Percentiles rank a stretch among this genome's conserved stretches.
Conservation (phyloP, 2,888 invertebrate species). For the Fragum whitleyi region DNA sequence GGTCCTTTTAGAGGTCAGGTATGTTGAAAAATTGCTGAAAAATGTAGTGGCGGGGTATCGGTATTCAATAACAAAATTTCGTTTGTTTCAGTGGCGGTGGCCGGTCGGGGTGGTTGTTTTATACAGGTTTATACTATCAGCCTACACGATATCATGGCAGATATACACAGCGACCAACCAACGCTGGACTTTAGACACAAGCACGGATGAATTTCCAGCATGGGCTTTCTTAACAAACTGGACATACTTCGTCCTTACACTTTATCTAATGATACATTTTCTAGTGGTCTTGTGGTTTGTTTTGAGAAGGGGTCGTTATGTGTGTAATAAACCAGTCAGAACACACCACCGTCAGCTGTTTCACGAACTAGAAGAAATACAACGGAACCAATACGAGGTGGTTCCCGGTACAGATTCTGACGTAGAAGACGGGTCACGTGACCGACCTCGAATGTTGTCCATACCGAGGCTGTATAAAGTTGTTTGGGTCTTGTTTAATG, state of each 20-base stretch:
- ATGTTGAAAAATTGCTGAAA: too few relatives aligned
- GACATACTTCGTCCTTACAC: conserved; percentile 77
- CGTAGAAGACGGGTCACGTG: conserved; percentile 19
- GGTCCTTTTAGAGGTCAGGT: too few relatives aligned
- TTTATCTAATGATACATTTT: conserved; percentile 72
- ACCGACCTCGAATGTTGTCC: not conserved
- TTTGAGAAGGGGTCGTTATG: conserved; percentile 45
- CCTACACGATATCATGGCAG: conserved; percentile 74
- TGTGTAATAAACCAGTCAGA: conserved; percentile 35
- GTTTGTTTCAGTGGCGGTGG: conserved; percentile 79
- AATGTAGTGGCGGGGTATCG: too few relatives aligned
- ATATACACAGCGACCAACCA: conserved; percentile 60
- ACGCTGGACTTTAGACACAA: not conserved
- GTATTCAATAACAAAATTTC: too few relatives aligned
- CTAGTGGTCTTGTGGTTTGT: conserved; percentile 54
- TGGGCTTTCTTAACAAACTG: conserved; percentile 81
- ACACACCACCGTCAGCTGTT: conserved; percentile 68
- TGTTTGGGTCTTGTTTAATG: conserved; percentile 76
- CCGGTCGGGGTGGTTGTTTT: conserved; percentile 72
- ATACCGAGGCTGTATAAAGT: conserved; percentile 68
- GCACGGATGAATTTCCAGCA: conserved; percentile 60
- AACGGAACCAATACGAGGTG: conserved; percentile 41
- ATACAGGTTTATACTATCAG: conserved; percentile 75
- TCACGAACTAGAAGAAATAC: conserved; percentile 62
- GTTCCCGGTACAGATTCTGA: conserved; percentile 42